Base-by-base conservation (phyloP, 2,113 vertebrate genomes). In the Odocoileus hemionus region DNA sequence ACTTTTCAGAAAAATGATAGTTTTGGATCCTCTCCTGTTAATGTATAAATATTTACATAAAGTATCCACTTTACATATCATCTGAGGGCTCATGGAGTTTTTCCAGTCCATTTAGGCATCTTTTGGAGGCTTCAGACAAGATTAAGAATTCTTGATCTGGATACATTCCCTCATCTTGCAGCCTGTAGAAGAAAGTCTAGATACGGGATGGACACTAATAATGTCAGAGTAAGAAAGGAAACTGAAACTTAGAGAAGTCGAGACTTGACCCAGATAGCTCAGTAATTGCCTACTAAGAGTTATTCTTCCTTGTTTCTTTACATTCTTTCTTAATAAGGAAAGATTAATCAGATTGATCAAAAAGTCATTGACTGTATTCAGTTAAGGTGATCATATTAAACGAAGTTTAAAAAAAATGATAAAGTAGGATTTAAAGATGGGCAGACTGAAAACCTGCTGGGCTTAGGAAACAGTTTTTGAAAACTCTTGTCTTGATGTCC, bases 181-280 rank as follows among this genome's bases (percentile, higher is more conserved):
- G 33, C 28, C 23, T 52, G 12, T 58, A 78, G 9, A 89, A 96
- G 10, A 33, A 6, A 92, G 19, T 28, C 43, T 21, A 23, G 36
- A 13, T 1, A 23, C 4, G 58, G 28, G 19, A 50, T 15, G 33
- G 5, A 89, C 0, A 33, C 4, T 2, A 36, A 12, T 54, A 16
- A 54, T 45, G 6, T 90, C 30, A 70, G 23, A 60, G 1, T 14
- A 67, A 79, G 1, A 23, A 39, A 85, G 25, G 12, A 87, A 93
- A 60, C 33, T 26, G 25, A 91, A 17, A 11, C 6, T 28, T 17
- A 23, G 9, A 55, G 33, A 84, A 57, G 11, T 14, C 0, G 5
- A 79, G 1, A 26, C 5, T 88, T 1, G 6, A 8, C 47, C 3
- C 13, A 12, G 3, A 4, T 10, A 64, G 80, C 2, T 43, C 6